phyloP scores from a whole-genome alignment of 2,888 invertebrate genomes.

The Chromoteleia sp. region DNA sequence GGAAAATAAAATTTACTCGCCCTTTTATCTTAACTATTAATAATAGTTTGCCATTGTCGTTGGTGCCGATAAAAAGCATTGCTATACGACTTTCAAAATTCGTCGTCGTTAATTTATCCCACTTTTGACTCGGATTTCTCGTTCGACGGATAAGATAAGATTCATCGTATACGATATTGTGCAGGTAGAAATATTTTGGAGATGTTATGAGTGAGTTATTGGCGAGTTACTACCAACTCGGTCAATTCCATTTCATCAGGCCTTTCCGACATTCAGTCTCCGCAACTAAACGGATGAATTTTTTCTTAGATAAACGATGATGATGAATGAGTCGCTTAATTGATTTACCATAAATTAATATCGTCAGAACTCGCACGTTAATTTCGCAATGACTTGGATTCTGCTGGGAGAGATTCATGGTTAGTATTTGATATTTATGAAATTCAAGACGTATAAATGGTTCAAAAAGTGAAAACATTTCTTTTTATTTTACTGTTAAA shows the following conservation, averaged over 20 bases:
- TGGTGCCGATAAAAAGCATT: slow-evolving; percentile 38
- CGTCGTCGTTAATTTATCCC: slow-evolving; percentile 42
- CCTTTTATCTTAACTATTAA: slow-evolving; percentile 77
- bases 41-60: slow-evolving; percentile 64
- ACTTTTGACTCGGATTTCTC: slow-evolving; percentile 16
- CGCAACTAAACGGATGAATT: slow-evolving; percentile 43
- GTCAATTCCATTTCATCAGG: slow-evolving; percentile 25
- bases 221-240: slow-evolving; percentile 20
- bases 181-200: slow-evolving; percentile 34
- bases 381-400: slow-evolving; percentile 49
- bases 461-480: slow-evolving; percentile 17
- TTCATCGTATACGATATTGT: not conserved
- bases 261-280: slow-evolving; percentile 2
- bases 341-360: slow-evolving; percentile 65
- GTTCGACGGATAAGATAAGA: slow-evolving; percentile 47
- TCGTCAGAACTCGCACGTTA: slow-evolving; percentile 29
- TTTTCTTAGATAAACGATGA: slow-evolving; percentile 60
- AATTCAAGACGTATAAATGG: slow-evolving; percentile 11
- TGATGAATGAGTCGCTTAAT: slow-evolving; percentile 61
- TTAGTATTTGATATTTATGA: slow-evolving; percentile 16
- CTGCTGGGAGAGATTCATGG: slow-evolving; percentile 29
- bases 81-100: slow-evolving; percentile 38
- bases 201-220: slow-evolving; percentile 42
- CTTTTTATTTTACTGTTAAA: no score
- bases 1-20: slow-evolving; percentile 75